Base-by-base conservation (phyloP, 35 echinoderm and acorn worm species). In the Ophiothrix spiculata region DNA sequence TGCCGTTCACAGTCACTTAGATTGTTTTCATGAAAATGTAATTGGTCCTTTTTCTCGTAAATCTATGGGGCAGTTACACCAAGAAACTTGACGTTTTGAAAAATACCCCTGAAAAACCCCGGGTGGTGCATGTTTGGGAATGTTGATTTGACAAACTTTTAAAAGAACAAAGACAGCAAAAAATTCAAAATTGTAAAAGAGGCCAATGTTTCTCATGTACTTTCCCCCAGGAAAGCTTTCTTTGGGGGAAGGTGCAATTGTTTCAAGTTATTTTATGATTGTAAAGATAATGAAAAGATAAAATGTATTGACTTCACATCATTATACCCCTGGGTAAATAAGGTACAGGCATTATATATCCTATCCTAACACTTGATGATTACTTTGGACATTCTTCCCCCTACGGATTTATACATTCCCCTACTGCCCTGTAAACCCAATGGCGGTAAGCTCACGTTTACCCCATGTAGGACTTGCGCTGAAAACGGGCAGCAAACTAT, bases 291-390 rank as follows among this genome's bases (percentile, higher is more conserved):
- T 2, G 80, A 84, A 83, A 83, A 85, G 39, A 82, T 86, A 35
- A 33, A 33, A 21, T 78, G 36, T 78, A 1, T 33, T 14, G 76
- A 78, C 31, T 88, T 86, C 36, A 81, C 77, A 0, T 69, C 35
- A n/a, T 84, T 90, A 75, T 90, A 90, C 38, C 88, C 88, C 0
- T 84, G 32, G n/a, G 60, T 90, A 16, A 90, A 83, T 40, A 90
- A 90, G 40, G 23, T 34, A 37, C 13, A 4, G 36, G 29, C 1
- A 84, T 84, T 33, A 74, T 1, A 1, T 32, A 84, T 1, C 29
- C 29, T 74, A 74, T 84, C 56, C 12, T 49, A 79, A 1, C 32
- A 31, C 19, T 41, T 4, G 49, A 31, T 39, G 36, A 31, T 0
- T 91, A 91, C 29, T 83, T 86, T 73, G 89, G 89, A 1, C 0